These are phyloP conservation scores for Spodoptera littoralis DNA, from an alignment of 2,888 invertebrate genomes.

Conservation along the genomic window DNA sequence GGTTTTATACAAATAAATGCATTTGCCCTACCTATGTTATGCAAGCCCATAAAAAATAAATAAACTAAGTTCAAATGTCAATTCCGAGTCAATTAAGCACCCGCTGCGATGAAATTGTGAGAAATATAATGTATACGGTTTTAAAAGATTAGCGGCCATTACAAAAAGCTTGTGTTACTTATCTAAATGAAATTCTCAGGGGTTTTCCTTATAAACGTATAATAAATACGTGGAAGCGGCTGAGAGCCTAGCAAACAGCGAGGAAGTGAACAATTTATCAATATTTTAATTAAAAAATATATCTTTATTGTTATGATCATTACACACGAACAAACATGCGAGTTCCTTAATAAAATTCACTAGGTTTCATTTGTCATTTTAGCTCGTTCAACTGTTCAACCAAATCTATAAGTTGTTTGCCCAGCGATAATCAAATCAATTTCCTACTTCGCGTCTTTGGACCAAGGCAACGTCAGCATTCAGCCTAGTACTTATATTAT, in stretches of 20 bases:
- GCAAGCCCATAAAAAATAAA: too few relatives aligned
- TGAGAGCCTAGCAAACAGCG: background rate
- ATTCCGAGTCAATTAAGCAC: constrained; percentile 10
- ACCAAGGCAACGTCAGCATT: constrained; percentile 12
- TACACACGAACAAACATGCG: constrained; percentile 10
- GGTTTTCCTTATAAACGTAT: constrained; percentile 1
- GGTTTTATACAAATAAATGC: too few relatives aligned
- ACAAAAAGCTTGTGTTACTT: background rate
- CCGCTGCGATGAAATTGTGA: constrained; percentile 10
- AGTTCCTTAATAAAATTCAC: background rate
- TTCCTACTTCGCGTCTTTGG: constrained; percentile 7
- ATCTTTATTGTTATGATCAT: constrained; percentile 4
- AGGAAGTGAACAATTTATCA: background rate
- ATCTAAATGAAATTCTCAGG: constrained; percentile 5
- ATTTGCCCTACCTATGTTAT: too few relatives aligned
- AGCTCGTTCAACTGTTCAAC: background rate
- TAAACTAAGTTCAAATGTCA: constrained; percentile 13
- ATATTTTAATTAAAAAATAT: constrained; percentile 1
- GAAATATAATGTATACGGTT: constrained; percentile 4
- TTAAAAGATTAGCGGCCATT: background rate
- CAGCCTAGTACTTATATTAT: constrained; percentile 19
- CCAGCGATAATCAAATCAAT: constrained; percentile 11
- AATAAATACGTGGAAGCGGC: background rate
- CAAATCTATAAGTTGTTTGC: too few relatives aligned
- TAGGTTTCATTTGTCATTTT: background rate